Percentiles rank a stretch among this genome's conserved stretches.
Conservation (phyloP, 1,140 invertebrate species). For the Meloidogyne floridensis region DNA sequence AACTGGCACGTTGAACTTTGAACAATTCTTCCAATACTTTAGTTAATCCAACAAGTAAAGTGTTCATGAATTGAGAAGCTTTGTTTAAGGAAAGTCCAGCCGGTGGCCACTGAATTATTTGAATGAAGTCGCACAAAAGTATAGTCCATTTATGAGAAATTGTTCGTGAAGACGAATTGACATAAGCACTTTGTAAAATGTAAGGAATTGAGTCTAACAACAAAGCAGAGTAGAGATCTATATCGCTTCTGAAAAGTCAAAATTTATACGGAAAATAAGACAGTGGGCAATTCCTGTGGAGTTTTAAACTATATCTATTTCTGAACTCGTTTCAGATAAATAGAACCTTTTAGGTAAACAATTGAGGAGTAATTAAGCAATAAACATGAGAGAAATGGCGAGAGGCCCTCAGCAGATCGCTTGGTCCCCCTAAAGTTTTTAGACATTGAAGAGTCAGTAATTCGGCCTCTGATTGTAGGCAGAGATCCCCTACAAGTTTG, state of each 20-base stretch:
- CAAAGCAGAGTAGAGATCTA: not conserved
- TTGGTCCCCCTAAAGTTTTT: too few species aligned
- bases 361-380: too few species aligned
- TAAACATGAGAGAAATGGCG: too few species aligned
- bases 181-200: not conserved
- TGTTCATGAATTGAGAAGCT: not conserved
- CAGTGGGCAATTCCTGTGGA: too few species aligned
- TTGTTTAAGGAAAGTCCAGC: not conserved
- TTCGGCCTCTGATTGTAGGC: too few species aligned
- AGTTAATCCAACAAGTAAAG: not conserved
- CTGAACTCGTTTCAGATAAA: too few species aligned
- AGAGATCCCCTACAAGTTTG: too few species aligned
- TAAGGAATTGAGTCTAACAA: slow-evolving; percentile 9
- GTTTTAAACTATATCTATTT: too few species aligned
- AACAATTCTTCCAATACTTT: slow-evolving; percentile 9
- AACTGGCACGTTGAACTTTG: not conserved
- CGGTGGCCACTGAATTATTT: not conserved
- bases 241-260: not conserved
- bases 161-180: not conserved
- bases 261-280: too few species aligned
- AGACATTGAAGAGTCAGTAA: too few species aligned
- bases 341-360: too few species aligned
- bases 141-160: slow-evolving; percentile 24
- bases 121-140: slow-evolving; percentile 8
- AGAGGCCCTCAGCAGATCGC: too few species aligned